phyloP scores from a whole-genome alignment of 2,113 vertebrate species.

The Eubucco bourcierii region DNA sequence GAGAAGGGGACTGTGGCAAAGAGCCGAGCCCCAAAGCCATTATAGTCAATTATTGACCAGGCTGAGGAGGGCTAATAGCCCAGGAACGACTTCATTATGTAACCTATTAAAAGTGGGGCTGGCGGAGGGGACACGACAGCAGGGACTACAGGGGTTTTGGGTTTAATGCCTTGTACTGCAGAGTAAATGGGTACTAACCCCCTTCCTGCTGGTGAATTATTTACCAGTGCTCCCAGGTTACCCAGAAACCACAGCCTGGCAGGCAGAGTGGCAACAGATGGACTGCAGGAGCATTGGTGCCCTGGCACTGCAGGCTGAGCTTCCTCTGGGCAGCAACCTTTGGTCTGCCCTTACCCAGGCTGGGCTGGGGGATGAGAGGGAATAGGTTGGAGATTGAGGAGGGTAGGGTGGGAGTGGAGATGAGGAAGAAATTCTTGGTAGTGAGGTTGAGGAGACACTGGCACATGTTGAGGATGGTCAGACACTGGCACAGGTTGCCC shows the following conservation, averaged over 20 bases:
- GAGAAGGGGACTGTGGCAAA: conserved; percentile 1
- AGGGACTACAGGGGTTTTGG: conserved; percentile 50
- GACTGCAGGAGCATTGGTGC: neutral
- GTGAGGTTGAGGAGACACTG: no score
- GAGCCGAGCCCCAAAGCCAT: conserved; percentile 37
- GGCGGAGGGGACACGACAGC: conserved; percentile 19
- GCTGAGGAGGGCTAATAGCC: conserved; percentile 60
- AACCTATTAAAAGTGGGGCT: conserved; percentile 69
- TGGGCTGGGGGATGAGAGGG: no score
- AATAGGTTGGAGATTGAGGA: no score
- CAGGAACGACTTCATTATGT: conserved; percentile 64
- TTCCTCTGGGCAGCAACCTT: neutral
- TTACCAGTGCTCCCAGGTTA: conserved; percentile 20
- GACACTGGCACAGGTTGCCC: no score
- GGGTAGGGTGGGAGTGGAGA: no score
- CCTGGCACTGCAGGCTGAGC: neutral
- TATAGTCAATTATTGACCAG: conserved; percentile 64
- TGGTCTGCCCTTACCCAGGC: no score
- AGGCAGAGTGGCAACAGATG: neutral
- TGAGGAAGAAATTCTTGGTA: no score
- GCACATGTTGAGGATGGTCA: no score
- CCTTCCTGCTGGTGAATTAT: conserved; percentile 60
- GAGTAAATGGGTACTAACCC: conserved; percentile 51
- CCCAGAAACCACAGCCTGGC: neutral
- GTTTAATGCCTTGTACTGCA: conserved; percentile 49